Conservation (phyloP, 2,797 vertebrate genomes). For the Diplodus sargus region DNA sequence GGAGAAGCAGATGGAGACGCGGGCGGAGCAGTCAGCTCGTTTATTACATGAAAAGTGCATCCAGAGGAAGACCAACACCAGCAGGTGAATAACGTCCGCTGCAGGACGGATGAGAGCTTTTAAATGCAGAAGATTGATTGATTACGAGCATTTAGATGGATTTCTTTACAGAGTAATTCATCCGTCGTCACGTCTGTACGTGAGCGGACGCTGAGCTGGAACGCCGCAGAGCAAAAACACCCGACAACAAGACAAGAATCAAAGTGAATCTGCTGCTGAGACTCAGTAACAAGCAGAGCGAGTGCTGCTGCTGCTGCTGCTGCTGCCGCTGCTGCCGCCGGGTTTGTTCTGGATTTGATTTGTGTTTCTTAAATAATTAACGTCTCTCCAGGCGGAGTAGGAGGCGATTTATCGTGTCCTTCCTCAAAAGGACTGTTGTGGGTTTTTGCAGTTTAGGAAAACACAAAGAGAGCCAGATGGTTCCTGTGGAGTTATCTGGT, state of each 20-base stretch:
- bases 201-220: slow-evolving; percentile 19
- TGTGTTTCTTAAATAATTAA: slow-evolving; percentile 69
- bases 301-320: slow-evolving; percentile 22
- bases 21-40: background rate
- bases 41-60: background rate
- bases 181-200: background rate
- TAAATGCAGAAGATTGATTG: background rate
- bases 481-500: background rate
- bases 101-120: too few species aligned
- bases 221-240: background rate
- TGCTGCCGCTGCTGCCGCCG: slow-evolving; percentile 2
- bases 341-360: slow-evolving; percentile 52
- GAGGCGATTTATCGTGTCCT: slow-evolving; percentile 53
- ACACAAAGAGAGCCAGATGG: slow-evolving; percentile 46
- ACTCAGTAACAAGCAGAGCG: slow-evolving; percentile 42
- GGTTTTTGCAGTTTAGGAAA: slow-evolving; percentile 47
- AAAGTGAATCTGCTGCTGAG: slow-evolving; percentile 31
- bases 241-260: slow-evolving; percentile 14
- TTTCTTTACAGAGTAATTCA: background rate
- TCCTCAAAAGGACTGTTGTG: slow-evolving; percentile 49
- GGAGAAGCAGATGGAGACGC: slow-evolving; percentile 21
- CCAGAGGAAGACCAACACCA: background rate
- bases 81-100: background rate
- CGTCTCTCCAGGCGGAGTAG: slow-evolving; percentile 30
- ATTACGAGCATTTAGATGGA: slow-evolving; percentile 1